phyloP scores from a whole-genome alignment of 2,113 vertebrate genomes.

The Phylloscopus trochiloides region DNA sequence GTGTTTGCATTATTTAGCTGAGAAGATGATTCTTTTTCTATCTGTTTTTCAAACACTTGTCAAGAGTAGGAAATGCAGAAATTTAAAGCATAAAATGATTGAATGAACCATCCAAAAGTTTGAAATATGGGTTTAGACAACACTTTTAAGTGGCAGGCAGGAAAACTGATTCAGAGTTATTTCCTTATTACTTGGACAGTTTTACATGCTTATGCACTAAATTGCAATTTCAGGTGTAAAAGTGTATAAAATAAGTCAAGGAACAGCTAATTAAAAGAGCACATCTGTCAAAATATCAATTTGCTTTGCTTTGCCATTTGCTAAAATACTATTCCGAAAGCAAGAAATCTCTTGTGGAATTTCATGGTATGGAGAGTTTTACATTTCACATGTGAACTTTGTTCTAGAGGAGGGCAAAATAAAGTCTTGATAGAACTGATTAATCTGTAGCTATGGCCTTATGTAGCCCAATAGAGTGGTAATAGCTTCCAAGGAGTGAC shows the following conservation, averaged over 20 bases:
- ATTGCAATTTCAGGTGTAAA: not conserved
- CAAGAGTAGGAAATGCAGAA: not conserved
- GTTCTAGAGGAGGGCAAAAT: not conserved
- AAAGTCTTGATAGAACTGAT: not conserved
- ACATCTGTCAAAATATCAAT: not conserved
- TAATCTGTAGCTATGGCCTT: not conserved
- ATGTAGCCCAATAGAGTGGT: not conserved
- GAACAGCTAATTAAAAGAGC: not conserved
- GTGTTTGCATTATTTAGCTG: not conserved
- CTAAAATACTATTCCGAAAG: not conserved
- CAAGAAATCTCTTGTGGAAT: not conserved
- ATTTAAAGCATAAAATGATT: not conserved
- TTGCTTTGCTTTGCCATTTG: not conserved
- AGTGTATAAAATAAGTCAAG: not conserved
- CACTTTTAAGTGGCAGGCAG: not conserved
- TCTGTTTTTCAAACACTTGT: not conserved
- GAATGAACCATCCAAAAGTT: not conserved
- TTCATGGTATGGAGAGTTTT: not conserved
- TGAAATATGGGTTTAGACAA: not conserved
- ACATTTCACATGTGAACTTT: not conserved
- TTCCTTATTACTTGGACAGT: not conserved
- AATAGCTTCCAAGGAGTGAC: fast-evolving
- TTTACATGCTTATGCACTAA: not conserved
- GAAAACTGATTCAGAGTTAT: not conserved
- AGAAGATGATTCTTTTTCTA: not conserved